phyloP scores from a whole-genome alignment of 2,888 invertebrate species.

The Camponotus fellah region DNA sequence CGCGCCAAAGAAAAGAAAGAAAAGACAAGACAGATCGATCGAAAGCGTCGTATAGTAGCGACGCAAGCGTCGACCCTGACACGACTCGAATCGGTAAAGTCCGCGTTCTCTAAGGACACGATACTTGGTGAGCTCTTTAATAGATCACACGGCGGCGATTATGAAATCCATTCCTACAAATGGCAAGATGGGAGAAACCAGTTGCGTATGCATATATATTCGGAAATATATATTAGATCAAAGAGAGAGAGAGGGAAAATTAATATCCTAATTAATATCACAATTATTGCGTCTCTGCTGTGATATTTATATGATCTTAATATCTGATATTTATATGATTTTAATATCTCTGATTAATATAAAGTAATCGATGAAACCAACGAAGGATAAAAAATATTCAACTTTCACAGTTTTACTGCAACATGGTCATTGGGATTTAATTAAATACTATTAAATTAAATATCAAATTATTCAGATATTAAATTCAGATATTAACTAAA shows the following conservation, averaged over 20 bases:
- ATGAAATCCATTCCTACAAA: neutral
- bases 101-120: constrained; percentile 64
- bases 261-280: too few relatives aligned
- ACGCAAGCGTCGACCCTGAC: constrained; percentile 71
- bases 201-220: neutral
- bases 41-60: constrained; percentile 44
- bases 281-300: neutral
- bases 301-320: neutral
- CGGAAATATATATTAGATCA: neutral
- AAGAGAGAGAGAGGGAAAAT: too few relatives aligned
- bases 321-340: too few relatives aligned
- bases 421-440: neutral
- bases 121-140: constrained; percentile 39
- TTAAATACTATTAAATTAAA: neutral
- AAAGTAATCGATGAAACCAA: neutral
- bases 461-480: too few relatives aligned
- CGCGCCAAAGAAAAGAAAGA: neutral
- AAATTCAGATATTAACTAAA: neutral
- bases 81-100: constrained; percentile 61
- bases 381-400: neutral
- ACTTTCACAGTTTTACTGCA: neutral
- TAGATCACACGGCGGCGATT: constrained; percentile 52
- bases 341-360: neutral
- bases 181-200: neutral
- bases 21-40: neutral